A percentile compares a stretch with the other conserved stretches of the same genome.
Evolutionary conservation across 2,113 vertebrate species (phyloP).

Genomic region (Varanus salvator): DNA sequence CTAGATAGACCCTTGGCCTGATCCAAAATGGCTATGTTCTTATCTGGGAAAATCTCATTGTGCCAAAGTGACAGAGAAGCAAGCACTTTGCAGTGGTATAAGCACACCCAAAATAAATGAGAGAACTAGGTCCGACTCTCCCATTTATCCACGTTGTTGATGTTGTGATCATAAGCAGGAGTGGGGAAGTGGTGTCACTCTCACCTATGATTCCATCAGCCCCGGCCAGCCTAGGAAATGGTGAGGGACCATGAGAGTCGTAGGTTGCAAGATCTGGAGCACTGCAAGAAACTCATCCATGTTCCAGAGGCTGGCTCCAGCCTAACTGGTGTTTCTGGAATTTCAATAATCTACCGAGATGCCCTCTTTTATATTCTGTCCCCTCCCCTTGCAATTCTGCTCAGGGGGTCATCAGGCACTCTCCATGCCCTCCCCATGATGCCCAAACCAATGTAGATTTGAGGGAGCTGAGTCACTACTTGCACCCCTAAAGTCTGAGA

Average conservation of each 20-base stretch:
- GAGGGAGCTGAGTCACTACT: neutral
- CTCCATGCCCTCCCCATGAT: neutral
- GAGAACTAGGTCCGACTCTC: neutral
- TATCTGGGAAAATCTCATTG: neutral
- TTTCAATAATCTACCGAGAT: neutral
- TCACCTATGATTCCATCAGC: neutral
- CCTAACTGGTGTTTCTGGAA: neutral
- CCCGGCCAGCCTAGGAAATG: no score
- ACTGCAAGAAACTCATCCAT: no score
- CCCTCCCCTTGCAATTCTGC: neutral
- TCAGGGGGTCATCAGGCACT: neutral
- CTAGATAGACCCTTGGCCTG: no score
- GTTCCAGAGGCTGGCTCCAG: neutral
- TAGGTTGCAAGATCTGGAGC: no score
- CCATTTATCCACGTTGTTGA: neutral
- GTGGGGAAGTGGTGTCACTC: no score
- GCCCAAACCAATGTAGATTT: neutral
- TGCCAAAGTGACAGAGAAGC: neutral
- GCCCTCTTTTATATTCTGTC: neutral
- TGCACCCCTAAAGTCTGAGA: neutral
- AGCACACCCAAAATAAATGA: neutral
- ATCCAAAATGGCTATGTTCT: no score
- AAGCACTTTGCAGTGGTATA: neutral
- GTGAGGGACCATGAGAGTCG: no score
- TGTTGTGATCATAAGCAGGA: neutral